Conservation (phyloP, 2,888 invertebrate genomes). For the Anagyrus pseudococci region DNA sequence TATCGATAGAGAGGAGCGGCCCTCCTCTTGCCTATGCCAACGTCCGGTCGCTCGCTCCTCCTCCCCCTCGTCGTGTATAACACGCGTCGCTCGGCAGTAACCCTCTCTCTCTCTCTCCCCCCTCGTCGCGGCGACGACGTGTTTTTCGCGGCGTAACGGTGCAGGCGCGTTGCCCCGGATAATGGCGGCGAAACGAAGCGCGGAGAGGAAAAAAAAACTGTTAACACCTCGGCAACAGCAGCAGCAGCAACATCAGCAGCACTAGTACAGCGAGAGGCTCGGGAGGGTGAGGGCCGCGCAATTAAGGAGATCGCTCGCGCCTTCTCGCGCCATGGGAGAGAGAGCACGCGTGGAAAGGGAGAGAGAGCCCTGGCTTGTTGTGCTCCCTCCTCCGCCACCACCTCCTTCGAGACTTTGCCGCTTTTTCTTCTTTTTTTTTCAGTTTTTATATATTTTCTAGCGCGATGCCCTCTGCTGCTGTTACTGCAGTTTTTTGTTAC, state of each 20-base stretch:
- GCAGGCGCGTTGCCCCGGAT: slow-evolving; percentile 21
- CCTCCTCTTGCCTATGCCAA: neutral
- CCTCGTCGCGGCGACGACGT: slow-evolving; percentile 13
- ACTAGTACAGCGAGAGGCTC: neutral
- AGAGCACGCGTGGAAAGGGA: too few species aligned
- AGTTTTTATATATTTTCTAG: neutral
- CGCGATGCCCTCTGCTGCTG: too few species aligned
- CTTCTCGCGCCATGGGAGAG: slow-evolving; percentile 10
- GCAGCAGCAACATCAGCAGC: neutral
- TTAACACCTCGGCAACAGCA: slow-evolving; percentile 19
- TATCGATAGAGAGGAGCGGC: slow-evolving; percentile 8
- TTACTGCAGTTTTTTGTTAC: neutral
- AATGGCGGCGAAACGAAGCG: slow-evolving; percentile 22
- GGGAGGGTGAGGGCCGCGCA: slow-evolving; percentile 11
- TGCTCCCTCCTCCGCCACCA: too few species aligned
- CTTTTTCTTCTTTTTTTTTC: neutral
- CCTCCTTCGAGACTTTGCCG: too few species aligned
- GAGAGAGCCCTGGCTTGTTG: too few species aligned
- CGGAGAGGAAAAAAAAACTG: slow-evolving; percentile 19
- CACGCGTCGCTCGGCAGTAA: too few species aligned
- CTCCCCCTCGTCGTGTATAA: slow-evolving; percentile 16
- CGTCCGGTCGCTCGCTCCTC: neutral
- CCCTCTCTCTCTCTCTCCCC: neutral
- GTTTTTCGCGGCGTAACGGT: slow-evolving; percentile 33
- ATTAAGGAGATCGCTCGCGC: slow-evolving; percentile 28